phyloP scores from a whole-genome alignment of 53 echinoderm and acorn worm species.

The Astropecten irregularis region DNA sequence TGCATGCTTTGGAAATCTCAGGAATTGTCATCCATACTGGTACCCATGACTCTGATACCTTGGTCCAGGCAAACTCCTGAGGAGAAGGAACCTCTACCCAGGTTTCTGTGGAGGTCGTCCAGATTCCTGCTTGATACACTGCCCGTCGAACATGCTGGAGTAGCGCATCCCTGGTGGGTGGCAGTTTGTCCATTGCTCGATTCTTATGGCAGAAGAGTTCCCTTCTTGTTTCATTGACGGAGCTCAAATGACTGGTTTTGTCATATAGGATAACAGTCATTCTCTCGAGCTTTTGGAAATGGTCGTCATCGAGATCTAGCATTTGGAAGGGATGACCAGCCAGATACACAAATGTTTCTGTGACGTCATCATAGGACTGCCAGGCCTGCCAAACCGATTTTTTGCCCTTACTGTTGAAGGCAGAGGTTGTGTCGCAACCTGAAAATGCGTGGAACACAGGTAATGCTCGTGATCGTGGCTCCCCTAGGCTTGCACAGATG shows the following conservation, averaged over 20 bases:
- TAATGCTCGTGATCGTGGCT: too few species aligned
- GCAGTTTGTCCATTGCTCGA: conserved; percentile 13
- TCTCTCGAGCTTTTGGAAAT: conserved; percentile 8
- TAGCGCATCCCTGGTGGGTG: conserved; percentile 33
- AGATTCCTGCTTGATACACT: conserved; percentile 1
- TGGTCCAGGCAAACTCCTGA: background rate
- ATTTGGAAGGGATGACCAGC: conserved; percentile 23
- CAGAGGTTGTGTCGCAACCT: conserved; percentile 52
- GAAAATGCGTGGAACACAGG: conserved; percentile 63
- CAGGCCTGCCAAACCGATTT: conserved; percentile 15
- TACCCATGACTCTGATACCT: background rate
- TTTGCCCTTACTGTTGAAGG: conserved; percentile 20
- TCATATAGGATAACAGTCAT: conserved; percentile 2
- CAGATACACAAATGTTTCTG: conserved; percentile 13
- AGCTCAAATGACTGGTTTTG: conserved; percentile 14
- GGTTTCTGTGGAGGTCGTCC: background rate
- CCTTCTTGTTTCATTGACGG: background rate
- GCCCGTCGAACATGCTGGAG: conserved; percentile 14
- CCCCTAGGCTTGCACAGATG: too few species aligned
- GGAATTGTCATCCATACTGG: conserved; percentile 6
- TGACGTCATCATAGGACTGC: conserved; percentile 12
- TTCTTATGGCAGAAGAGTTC: conserved; percentile 41
- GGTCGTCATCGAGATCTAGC: conserved; percentile 1
- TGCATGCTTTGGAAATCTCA: conserved; percentile 1
- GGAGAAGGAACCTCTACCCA: background rate